Conservation (phyloP, 2,888 invertebrate species). For the Trichopria drosophilae region DNA sequence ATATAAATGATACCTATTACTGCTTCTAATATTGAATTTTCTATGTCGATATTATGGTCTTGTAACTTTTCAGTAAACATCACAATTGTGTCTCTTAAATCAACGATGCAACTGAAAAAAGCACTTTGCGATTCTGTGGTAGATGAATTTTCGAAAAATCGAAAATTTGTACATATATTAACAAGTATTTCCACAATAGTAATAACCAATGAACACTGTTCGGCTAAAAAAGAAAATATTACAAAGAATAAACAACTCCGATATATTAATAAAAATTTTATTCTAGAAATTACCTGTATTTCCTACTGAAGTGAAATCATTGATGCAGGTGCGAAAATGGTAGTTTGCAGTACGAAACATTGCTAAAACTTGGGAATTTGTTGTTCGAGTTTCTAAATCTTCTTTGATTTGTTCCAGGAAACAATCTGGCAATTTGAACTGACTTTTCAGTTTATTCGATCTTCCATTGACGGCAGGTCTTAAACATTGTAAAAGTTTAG, state of each 20-base stretch:
- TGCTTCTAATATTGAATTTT: constrained; percentile 9
- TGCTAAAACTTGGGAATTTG: constrained; percentile 18
- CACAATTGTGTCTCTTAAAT: constrained; percentile 42
- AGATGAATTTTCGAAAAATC: constrained; percentile 42
- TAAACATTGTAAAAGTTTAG: constrained; percentile 41
- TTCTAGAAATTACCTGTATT: constrained; percentile 20
- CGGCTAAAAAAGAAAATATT: constrained; percentile 12
- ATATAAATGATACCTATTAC: constrained; percentile 40
- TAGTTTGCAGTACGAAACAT: constrained; percentile 45
- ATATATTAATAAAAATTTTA: no score
- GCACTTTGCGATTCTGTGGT: constrained; percentile 37
- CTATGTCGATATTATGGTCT: not conserved
- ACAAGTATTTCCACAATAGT: constrained; percentile 40
- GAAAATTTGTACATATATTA: constrained; percentile 43
- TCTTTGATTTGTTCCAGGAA: constrained; percentile 40
- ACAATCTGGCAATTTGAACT: constrained; percentile 24
- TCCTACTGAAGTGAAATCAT: constrained; percentile 15
- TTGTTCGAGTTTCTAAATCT: constrained; percentile 23
- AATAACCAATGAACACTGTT: constrained; percentile 29
- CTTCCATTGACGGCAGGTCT: no score
- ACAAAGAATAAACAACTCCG: not conserved
- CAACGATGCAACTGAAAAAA: constrained; percentile 42
- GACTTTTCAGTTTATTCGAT: not conserved
- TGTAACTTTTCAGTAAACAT: constrained; percentile 35
- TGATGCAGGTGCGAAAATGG: constrained; percentile 44